These are phyloP conservation scores for Sarcophaga carnaria DNA, from an alignment of 2,888 invertebrate genomes.

Conservation along the genomic window DNA sequence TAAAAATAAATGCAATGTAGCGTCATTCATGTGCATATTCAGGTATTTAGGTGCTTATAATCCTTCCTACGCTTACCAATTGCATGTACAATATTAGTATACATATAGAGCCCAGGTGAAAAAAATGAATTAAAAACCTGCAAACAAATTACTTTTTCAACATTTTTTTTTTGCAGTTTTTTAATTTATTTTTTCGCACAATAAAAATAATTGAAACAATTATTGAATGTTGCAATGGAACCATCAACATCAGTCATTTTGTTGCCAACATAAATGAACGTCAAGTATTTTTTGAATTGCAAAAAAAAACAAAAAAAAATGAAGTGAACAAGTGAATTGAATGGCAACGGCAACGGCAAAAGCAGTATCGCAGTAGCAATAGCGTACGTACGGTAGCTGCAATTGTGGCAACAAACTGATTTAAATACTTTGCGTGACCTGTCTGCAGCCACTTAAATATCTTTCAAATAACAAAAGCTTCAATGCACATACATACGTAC, in stretches of 20 bases:
- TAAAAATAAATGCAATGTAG: no score
- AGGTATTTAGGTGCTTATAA: no score
- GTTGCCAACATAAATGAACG: slow-evolving; percentile 6
- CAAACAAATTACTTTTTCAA: neutral
- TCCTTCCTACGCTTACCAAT: no score
- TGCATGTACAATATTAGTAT: no score
- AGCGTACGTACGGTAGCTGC: neutral
- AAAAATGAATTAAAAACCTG: neutral
- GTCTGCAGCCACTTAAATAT: slow-evolving; percentile 59
- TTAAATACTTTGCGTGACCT: slow-evolving; percentile 65
- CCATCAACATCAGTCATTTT: slow-evolving; percentile 32
- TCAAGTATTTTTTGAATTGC: neutral
- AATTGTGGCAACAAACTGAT: slow-evolving; percentile 20
- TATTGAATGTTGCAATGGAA: slow-evolving; percentile 9
- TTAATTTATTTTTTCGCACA: neutral
- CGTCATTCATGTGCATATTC: no score
- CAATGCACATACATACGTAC: neutral
- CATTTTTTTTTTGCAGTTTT: neutral
- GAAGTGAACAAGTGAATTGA: slow-evolving; percentile 7
- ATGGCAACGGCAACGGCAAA: neutral
- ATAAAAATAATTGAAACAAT: slow-evolving; percentile 13
- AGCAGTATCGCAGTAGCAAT: neutral
- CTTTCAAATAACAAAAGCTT: slow-evolving; percentile 45
- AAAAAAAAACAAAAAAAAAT: neutral
- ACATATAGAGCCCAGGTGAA: neutral